Base-by-base conservation (phyloP, 2,797 vertebrate species). In the Parauchenoglanis punctatus region DNA sequence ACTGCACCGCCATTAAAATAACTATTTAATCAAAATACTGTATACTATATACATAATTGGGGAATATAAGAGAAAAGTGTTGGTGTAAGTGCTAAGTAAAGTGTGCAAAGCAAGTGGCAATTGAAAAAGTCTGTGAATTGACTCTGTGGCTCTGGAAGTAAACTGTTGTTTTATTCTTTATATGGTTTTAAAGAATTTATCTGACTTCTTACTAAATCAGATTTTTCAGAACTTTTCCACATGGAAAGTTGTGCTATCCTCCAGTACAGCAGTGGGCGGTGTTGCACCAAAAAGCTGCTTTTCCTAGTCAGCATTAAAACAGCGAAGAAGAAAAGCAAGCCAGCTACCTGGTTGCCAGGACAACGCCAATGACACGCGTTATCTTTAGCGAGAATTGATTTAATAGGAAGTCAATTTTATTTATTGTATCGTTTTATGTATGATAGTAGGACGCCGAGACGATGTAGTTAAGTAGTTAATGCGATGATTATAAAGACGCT, bases 301-400 rank as follows among this genome's bases (percentile, higher is more conserved):
- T 67, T 52, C 7, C 12, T 40, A 7, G 35, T 5, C 35, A 10
- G 4, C 12, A 1, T 46, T n/a, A 17, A 81, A 83, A 31, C 61
- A 20, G 52, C n/a, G 17, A 82, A 52, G 81, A 82, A 81, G 28
- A 35, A 15, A 18, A 83, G 4, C 1, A 0, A 3, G 18, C 7
- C 1, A 3, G 81, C 17, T 83, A 31, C 61, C 61, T 67, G 44
- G 81, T 83, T 68, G n/a, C 46, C 81, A 52, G 17, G 81, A 83
- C 63, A 83, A 82, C 81, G 80, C 0, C 0, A n/a, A 52, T 11
- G 25, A 20, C 17, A 1, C 8, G 4, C 44, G n/a, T 31, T 20
- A 20, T 15, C 3, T 25, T 59, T 44, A 23, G 35, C 13, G 11
- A 40, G 35, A 44, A 61, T 3, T 61, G 35, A 31, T 49, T 67